These are phyloP conservation scores for Aldrovandia affinis DNA, from an alignment of 2,797 vertebrate genomes.

Conservation along the genomic window DNA sequence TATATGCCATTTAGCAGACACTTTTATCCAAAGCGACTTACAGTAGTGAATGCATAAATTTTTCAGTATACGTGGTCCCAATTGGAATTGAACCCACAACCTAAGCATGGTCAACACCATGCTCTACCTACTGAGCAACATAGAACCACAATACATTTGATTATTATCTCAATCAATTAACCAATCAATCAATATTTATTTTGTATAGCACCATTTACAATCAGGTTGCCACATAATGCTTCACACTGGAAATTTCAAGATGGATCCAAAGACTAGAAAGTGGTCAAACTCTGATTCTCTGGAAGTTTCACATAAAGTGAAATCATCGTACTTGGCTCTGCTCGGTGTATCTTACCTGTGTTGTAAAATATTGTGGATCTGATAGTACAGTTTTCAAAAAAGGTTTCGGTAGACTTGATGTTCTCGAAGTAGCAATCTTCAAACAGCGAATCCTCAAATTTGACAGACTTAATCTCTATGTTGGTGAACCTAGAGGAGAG, in stretches of 20 bases:
- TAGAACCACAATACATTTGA: too few relatives aligned
- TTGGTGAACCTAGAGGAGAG: slow-evolving; percentile 79
- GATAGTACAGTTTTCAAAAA: slow-evolving; percentile 95
- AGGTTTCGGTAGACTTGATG: slow-evolving; percentile 87
- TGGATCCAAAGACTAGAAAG: background rate
- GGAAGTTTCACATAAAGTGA: background rate
- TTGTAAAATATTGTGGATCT: slow-evolving; percentile 79
- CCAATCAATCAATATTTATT: background rate
- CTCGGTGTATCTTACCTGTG: slow-evolving; percentile 77
- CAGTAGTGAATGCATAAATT: too few relatives aligned
- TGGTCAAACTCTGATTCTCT: background rate
- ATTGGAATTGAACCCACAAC: too few relatives aligned
- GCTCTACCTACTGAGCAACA: too few relatives aligned
- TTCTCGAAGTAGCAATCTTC: slow-evolving; percentile 95
- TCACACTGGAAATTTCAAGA: background rate
- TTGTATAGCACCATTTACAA: background rate
- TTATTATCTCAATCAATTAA: background rate
- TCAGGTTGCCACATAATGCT: background rate
- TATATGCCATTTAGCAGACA: too few relatives aligned
- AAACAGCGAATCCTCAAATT: slow-evolving; percentile 89
- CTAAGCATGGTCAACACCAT: too few relatives aligned
- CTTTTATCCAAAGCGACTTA: too few relatives aligned
- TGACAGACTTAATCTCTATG: slow-evolving; percentile 93
- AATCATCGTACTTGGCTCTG: background rate
- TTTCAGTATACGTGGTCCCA: too few relatives aligned